phyloP scores from a whole-genome alignment of 2,797 vertebrate species.

The Crenichthys baileyi region DNA sequence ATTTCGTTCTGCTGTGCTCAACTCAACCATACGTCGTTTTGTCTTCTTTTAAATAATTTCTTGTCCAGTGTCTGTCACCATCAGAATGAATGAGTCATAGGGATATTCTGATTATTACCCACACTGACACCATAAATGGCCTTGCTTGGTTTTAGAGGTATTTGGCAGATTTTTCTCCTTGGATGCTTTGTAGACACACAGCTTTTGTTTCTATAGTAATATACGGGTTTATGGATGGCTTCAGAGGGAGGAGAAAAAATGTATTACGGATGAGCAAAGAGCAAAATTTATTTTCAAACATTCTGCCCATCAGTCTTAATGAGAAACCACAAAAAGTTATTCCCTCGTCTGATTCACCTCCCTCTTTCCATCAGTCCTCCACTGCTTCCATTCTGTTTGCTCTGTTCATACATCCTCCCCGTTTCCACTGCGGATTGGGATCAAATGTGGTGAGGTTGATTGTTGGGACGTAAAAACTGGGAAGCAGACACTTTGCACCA shows the following conservation, averaged over 20 bases:
- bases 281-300: constrained; percentile 27
- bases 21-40: background rate
- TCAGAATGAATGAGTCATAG: constrained; percentile 50
- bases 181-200: constrained; percentile 55
- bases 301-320: constrained; percentile 43
- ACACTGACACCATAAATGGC: constrained; percentile 56
- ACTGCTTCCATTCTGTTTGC: constrained; percentile 54
- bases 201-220: constrained; percentile 60
- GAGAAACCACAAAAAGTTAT: constrained; percentile 62
- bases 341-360: constrained; percentile 38
- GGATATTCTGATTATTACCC: constrained; percentile 42
- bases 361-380: constrained; percentile 40
- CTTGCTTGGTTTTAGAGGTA: constrained; percentile 52
- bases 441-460: constrained; percentile 22
- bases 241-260: constrained; percentile 18
- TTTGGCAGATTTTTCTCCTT: constrained; percentile 50
- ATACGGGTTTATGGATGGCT: constrained; percentile 36
- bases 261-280: constrained; percentile 8
- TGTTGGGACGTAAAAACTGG: constrained; percentile 8
- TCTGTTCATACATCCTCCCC: constrained; percentile 27
- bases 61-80: constrained; percentile 43
- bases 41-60: constrained; percentile 35
- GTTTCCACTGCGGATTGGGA: constrained; percentile 39
- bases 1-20: background rate
- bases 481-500: constrained; percentile 3